Base-by-base conservation (phyloP, 2,888 invertebrate species). In the Plusia festucae region DNA sequence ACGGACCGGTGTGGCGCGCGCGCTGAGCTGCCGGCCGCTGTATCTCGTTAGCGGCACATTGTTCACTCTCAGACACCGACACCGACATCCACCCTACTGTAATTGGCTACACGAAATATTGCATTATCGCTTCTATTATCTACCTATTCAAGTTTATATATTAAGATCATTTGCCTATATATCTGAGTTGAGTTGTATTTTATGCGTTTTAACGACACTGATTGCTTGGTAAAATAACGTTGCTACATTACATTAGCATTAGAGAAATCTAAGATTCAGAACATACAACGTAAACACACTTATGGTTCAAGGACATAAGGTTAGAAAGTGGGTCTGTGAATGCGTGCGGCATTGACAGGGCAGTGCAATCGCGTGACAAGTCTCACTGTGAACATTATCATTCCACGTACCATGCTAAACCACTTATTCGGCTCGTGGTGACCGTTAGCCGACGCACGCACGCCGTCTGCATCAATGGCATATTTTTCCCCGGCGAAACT, bases 371-470 rank as follows among this genome's bases (percentile, higher is more conserved):
- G 91, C 91, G 90, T 91, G 91, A 88, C 91, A 91, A 88, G 91
- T 90, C 88, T 89, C 87, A 81, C 87, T 85, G 83, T 80, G 87
- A 86, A 89, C 91, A 94, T 95, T 93, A 93, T 93, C 88, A 94
- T 94, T 93, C 94, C 89, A 89, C 88, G 90, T 93, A 92, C 93
- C 90, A 90, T 85, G 90, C 86, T 92, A 93, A 94, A 94, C 90
- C 92, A 91, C 93, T 93, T 93, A 94, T 94, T 94, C 93, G 94
- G 93, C 89, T 88, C 86, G 90, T 85, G 86, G 87, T 88, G 91
- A 93, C 94, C 95, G 94, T 94, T 94, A 95, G 86, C 88, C 89
- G 88, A 81, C 87, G 90, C 94, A 94, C 93, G 94, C 93, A 94
- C 93, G 89, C 89, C 79, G 89, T 87, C 87, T 93, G 93, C 93